Evolutionary conservation across 1,140 invertebrate species (phyloP), one percentile per base, ranked within the genome.

Genomic region (Drosophila jambulina): DNA sequence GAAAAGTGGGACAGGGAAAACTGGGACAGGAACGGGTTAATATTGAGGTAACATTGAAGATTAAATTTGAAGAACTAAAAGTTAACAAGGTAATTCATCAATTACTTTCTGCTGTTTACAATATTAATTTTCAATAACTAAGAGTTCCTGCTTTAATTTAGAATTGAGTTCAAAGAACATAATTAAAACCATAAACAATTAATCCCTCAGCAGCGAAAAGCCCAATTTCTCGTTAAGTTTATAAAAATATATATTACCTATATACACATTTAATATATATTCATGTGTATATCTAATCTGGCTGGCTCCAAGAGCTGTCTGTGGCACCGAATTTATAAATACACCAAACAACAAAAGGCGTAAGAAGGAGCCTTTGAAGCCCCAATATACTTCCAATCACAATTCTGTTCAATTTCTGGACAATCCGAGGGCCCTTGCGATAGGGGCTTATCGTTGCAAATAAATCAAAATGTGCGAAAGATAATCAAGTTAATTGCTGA

Each of bases 401-500:
- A 75, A 64, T 45, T 45, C 46, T 67, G 36, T 38, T 48, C 45
- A 58, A 68, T 67, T 69, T 36, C 21, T 40, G 12, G 21, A 38
- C 46, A 61, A 82, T 75, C 64, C 45, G 53, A 54, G 59, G 36
- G 12, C 29, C 45, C 36, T 60, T 72, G 69, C 68, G 69, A 72
- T 72, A 72, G 15, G n/a, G 27, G 25, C 32, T 65, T 87, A 87
- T 87, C 84, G 42, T 27, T 34, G 68, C 68, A 84, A 84, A 88
- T 88, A 87, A 88, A 87, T 87, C 84, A 78, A 75, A 88, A 80
- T 75, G 67, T 75, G 65, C 49, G 62, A 42, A 87, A 54, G 84
- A 87, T 87, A 80, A 87, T 87, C 80, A 80, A 88, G 75, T 84
- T 87, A 87, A 87, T 87, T 87, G 84, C 68, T 88, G 45, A 80